Conservation (phyloP, 1,140 invertebrate genomes). For the Rhopalosiphum maidis region DNA sequence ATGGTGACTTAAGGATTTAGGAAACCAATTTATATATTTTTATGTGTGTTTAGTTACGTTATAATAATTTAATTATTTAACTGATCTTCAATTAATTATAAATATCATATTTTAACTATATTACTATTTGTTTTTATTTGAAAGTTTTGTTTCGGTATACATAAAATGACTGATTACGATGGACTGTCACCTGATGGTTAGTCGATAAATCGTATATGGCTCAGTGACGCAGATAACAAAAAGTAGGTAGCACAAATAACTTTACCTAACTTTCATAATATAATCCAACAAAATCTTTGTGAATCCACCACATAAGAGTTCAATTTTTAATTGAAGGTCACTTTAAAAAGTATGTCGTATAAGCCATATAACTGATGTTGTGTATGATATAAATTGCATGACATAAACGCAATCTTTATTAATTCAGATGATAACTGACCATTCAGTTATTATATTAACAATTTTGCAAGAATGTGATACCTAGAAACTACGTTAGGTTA, state of each 20-base stretch:
- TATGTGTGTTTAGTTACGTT: no score
- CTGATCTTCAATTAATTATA: background rate
- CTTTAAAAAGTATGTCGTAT: background rate
- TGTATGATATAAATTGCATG: no score
- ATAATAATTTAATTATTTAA: no score
- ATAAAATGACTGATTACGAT: background rate
- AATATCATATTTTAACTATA: background rate
- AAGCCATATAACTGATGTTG: background rate
- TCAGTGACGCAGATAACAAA: background rate
- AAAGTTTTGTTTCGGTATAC: background rate
- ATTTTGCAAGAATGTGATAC: background rate
- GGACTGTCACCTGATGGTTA: background rate
- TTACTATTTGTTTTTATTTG: background rate
- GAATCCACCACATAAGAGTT: background rate
- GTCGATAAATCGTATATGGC: background rate
- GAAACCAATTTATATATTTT: background rate
- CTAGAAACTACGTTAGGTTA: background rate
- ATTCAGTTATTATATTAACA: background rate
- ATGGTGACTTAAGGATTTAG: no score
- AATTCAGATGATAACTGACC: background rate
- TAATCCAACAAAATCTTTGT: background rate
- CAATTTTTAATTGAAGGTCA: background rate
- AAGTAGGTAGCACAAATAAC: background rate
- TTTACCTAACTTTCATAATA: background rate
- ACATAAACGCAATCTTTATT: no score